phyloP scores from a whole-genome alignment of 2,797 vertebrate genomes.

The Esox lucius region DNA sequence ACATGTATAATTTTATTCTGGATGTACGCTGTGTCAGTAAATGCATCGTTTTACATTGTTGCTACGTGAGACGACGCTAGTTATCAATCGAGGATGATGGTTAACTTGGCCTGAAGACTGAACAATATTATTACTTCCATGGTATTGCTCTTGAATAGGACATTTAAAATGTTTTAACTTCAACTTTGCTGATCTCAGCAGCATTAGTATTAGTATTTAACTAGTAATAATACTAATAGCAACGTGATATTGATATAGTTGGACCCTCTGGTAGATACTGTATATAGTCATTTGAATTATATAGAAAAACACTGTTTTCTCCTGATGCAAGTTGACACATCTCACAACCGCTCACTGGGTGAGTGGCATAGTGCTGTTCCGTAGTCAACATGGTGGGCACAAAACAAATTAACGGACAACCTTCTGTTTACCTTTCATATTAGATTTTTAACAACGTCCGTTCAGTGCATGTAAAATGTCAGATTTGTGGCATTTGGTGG shows the following conservation, averaged over 20 bases:
- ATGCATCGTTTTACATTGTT: constrained; percentile 75
- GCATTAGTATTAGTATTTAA: too few relatives aligned
- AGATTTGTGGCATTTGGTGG: constrained; percentile 55
- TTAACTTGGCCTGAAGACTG: constrained; percentile 8
- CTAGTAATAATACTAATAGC: too few relatives aligned
- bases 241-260: background rate
- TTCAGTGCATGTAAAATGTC: constrained; percentile 32
- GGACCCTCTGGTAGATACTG: background rate
- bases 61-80: constrained; percentile 32
- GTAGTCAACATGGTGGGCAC: background rate
- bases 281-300: background rate
- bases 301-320: background rate
- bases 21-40: constrained; percentile 78
- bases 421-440: constrained; percentile 19
- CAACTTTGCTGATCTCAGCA: background rate
- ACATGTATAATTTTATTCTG: constrained; percentile 88
- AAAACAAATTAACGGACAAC: background rate
- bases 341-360: background rate
- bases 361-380: background rate
- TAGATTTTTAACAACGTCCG: constrained; percentile 46
- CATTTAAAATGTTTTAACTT: background rate
- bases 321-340: background rate
- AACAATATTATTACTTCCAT: constrained; percentile 15
- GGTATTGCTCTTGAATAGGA: background rate
- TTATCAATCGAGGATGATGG: constrained; percentile 21